phyloP scores from a whole-genome alignment of 2,797 vertebrate species.

The Sebastes kiyomatsui region DNA sequence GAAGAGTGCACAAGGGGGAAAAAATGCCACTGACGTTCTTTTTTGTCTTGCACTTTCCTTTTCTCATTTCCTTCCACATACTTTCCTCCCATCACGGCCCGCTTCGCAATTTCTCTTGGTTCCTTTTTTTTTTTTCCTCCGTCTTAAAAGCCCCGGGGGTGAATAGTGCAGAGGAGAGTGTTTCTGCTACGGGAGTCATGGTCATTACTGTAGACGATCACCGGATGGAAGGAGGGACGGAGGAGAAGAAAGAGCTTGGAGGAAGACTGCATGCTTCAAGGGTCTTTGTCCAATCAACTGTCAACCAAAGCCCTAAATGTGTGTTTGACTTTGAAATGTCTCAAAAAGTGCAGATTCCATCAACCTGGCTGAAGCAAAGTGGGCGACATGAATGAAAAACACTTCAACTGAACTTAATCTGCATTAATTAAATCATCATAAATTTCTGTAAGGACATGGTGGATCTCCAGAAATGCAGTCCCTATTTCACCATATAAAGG shows the following conservation, averaged over 20 bases:
- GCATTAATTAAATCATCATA: too few relatives aligned
- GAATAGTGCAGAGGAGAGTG: conserved; percentile 44
- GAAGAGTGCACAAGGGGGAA: conserved; percentile 38
- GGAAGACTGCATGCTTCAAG: neutral
- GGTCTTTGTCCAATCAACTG: neutral
- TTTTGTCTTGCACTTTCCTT: conserved; percentile 47
- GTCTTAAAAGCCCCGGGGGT: conserved; percentile 24
- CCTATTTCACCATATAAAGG: too few relatives aligned
- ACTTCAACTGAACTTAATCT: too few relatives aligned
- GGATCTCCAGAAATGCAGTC: too few relatives aligned
- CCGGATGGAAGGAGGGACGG: neutral
- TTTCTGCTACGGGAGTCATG: conserved; percentile 28
- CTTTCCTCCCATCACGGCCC: conserved; percentile 41
- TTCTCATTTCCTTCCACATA: conserved; percentile 72
- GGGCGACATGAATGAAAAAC: too few relatives aligned
- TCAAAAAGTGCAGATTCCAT: too few relatives aligned
- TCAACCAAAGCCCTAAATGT: neutral
- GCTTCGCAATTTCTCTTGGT: conserved; percentile 36
- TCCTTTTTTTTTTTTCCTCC: neutral
- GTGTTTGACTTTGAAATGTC: too few relatives aligned
- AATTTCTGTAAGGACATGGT: too few relatives aligned
- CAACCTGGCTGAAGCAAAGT: too few relatives aligned
- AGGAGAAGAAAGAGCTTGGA: neutral
- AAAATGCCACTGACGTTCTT: conserved; percentile 36
- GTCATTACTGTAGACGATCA: conserved; percentile 38